Evolutionary conservation across 2,113 vertebrate species (phyloP).

Genomic region (Okapia johnstoni): DNA sequence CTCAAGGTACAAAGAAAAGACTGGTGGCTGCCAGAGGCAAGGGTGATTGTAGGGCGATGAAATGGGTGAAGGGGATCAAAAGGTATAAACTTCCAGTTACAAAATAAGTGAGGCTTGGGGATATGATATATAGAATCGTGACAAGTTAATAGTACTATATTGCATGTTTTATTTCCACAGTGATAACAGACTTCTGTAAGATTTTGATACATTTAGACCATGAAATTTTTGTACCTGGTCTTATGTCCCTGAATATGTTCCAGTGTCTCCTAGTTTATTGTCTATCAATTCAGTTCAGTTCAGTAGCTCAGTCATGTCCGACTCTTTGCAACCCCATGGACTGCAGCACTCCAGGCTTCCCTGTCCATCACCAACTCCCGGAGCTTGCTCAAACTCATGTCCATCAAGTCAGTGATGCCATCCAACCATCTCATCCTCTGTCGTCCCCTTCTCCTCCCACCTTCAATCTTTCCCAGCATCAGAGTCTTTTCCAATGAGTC

Average conservation of each 20-base stretch:
- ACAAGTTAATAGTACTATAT: neutral
- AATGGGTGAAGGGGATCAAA: neutral
- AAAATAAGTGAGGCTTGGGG: neutral
- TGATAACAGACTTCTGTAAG: neutral
- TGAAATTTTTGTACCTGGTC: neutral
- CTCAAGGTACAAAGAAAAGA: neutral
- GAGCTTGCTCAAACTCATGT: neutral
- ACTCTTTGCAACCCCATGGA: neutral
- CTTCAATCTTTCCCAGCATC: neutral
- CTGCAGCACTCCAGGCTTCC: neutral
- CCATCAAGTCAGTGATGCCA: neutral
- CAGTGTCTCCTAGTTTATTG: neutral
- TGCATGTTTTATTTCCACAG: neutral
- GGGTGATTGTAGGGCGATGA: no score
- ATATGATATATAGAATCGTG: neutral
- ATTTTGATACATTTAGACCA: neutral
- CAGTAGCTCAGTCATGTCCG: neutral
- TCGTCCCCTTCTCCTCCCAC: fast-evolving
- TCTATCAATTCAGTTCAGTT: neutral
- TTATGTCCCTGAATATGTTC: neutral
- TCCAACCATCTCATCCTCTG: neutral
- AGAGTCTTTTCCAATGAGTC: neutral
- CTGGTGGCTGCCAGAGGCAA: neutral
- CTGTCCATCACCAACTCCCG: neutral
- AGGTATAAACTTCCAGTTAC: neutral